Base-by-base conservation (phyloP, 2,113 vertebrate species). In the Pogonocichla stellata region DNA sequence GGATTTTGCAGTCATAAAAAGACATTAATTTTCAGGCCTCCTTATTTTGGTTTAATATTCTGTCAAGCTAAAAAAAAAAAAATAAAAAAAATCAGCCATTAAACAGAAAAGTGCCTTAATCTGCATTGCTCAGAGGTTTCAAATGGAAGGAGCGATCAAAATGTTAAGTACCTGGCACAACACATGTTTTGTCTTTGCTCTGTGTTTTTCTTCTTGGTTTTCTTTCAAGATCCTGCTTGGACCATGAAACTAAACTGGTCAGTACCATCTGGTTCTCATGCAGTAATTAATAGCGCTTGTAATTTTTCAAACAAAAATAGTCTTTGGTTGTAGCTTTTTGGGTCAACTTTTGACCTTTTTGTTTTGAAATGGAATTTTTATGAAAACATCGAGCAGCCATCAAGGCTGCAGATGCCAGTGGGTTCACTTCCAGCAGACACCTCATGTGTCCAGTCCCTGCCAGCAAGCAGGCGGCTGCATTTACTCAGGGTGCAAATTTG, bases 1-100 rank as follows among this genome's bases (percentile, higher is more conserved):
- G 60, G 67, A 88, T 96, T 94, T 62, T 91, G 58, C 54, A 92
- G 47, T 85, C 48, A 5, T 92, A 94, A 90, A 62, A 84, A 75
- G 73, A 77, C 78, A 62, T 95, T 92, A 62, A 43, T 92, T 92
- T 95, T 69, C 94, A 93, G 42, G n/a, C 47, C 36, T 93, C 40
- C 65, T 75, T 91, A 56, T 64, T 93, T 94, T 70, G 28, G 53
- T 70, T 96, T 91, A 84, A 92, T 84, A 94, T 50, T 88, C 61
- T 93, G 95, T 96, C 92, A 97, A 96, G 81, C 70, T 92, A 70
- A 95, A 92, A 92, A 38, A 79, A 67, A 26, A 26, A 18, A 29
- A 29, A 17, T 7, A 11, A 23, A 19, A 23, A 23, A 24, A 16
- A 51, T 25, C 81, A 84, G 11, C 15, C 5, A 1, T 82, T 82